phyloP scores from a whole-genome alignment of 1,140 invertebrate genomes.

The Heliothis virescens region DNA sequence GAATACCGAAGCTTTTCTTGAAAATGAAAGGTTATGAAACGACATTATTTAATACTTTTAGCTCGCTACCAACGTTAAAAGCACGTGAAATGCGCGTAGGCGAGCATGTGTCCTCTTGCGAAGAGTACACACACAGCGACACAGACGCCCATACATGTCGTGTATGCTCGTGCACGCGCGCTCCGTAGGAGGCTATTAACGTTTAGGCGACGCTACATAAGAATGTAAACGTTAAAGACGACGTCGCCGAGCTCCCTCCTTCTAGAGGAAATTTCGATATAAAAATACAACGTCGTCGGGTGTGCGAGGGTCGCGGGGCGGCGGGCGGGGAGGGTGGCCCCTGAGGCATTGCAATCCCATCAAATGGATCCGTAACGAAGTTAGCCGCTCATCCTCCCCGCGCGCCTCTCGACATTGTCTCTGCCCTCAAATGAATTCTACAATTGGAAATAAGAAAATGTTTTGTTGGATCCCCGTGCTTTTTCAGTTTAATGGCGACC shows the following conservation, averaged over 20 bases:
- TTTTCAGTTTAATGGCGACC: conserved; percentile 81
- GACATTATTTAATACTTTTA: conserved; percentile 74
- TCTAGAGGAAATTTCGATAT: conserved; percentile 72
- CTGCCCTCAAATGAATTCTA: conserved; percentile 86
- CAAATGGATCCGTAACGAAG: conserved; percentile 85
- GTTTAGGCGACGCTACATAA: conserved; percentile 83
- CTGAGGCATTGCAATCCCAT: conserved; percentile 86
- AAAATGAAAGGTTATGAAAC: conserved; percentile 79
- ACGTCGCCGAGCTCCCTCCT: conserved; percentile 71
- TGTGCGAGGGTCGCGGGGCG: conserved; percentile 65
- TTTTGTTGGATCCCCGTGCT: conserved; percentile 83
- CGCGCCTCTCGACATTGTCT: conserved; percentile 82
- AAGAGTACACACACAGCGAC: not conserved
- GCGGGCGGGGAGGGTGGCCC: conserved; percentile 65
- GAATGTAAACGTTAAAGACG: conserved; percentile 83
- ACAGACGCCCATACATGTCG: conserved; percentile 10
- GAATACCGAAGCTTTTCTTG: conserved; percentile 62
- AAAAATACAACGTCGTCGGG: conserved; percentile 77
- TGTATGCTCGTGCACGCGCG: conserved; percentile 64
- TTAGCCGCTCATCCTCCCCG: conserved; percentile 84
- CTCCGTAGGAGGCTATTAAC: conserved; percentile 80
- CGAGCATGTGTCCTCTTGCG: conserved; percentile 48
- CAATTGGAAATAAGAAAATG: conserved; percentile 86
- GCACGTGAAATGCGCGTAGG: conserved; percentile 67
- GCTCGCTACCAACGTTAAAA: conserved; percentile 75